Conservation (phyloP, 2,888 invertebrate genomes). For the Bugula neritina region DNA sequence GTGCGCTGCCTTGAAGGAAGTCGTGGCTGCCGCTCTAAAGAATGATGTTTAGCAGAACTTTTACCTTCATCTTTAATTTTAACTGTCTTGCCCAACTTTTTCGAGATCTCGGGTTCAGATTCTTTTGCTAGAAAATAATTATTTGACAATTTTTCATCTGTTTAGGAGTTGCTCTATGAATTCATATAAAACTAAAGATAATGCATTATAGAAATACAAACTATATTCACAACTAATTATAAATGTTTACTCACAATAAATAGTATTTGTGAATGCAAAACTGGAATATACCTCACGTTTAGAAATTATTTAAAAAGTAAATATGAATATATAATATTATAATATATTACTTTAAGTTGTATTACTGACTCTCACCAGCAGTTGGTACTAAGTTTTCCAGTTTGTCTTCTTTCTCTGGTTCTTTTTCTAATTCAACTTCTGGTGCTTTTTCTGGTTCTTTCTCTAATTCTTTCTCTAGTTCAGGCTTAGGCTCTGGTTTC, state of each 20-base stretch:
- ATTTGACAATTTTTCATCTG: too few species aligned
- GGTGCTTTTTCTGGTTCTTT: not conserved
- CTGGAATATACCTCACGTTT: too few species aligned
- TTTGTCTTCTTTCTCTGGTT: not conserved
- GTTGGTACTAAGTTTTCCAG: not conserved
- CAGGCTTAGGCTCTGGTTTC: not conserved
- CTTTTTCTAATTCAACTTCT: not conserved
- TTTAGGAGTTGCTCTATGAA: too few species aligned
- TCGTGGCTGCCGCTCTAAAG: conserved; percentile 14
- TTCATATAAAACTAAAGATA: too few species aligned
- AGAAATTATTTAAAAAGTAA: too few species aligned
- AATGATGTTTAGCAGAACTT: not conserved
- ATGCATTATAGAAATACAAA: too few species aligned
- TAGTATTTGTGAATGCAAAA: too few species aligned
- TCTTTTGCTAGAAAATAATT: too few species aligned
- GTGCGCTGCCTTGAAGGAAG: not conserved
- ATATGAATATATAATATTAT: too few species aligned
- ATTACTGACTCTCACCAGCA: not conserved
- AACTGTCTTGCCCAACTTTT: not conserved
- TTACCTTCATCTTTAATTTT: not conserved
- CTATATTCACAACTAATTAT: too few species aligned
- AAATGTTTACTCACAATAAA: too few species aligned
- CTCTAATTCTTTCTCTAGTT: not conserved
- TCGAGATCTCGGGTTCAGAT: not conserved
- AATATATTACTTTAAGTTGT: too few species aligned